These are phyloP conservation scores for Sarcophilus harrisii DNA, from an alignment of 2,797 vertebrate species.

Conservation along the genomic window DNA sequence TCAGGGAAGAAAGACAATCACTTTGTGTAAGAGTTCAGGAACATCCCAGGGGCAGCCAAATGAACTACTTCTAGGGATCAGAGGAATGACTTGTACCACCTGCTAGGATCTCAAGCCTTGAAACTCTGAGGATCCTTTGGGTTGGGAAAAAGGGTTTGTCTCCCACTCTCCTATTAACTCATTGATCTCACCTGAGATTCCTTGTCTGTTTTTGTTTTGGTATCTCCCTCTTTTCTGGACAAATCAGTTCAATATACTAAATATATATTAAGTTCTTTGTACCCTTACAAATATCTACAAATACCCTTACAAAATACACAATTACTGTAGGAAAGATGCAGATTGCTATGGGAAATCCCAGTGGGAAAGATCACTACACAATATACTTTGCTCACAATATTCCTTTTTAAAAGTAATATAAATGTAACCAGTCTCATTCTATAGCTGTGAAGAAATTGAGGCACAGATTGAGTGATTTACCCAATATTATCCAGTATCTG, in stretches of 20 bases:
- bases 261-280: neutral
- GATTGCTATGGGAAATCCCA: neutral
- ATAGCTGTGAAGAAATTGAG: neutral
- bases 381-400: neutral
- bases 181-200: neutral
- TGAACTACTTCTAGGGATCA: neutral
- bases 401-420: neutral
- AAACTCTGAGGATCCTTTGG: neutral
- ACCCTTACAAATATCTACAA: neutral
- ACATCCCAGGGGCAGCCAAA: neutral
- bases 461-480: neutral
- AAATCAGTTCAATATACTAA: neutral
- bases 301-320: neutral
- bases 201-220: neutral
- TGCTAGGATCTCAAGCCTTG: neutral
- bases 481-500: neutral
- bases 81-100: neutral
- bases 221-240: neutral
- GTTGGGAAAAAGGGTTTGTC: neutral
- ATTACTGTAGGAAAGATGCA: neutral
- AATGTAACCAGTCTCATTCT: neutral
- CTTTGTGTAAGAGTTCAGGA: neutral
- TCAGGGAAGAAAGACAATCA: neutral
- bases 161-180: neutral
- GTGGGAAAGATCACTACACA: neutral